Base-by-base conservation (phyloP, 2,797 vertebrate species). In the Leptoclinus maculatus region DNA sequence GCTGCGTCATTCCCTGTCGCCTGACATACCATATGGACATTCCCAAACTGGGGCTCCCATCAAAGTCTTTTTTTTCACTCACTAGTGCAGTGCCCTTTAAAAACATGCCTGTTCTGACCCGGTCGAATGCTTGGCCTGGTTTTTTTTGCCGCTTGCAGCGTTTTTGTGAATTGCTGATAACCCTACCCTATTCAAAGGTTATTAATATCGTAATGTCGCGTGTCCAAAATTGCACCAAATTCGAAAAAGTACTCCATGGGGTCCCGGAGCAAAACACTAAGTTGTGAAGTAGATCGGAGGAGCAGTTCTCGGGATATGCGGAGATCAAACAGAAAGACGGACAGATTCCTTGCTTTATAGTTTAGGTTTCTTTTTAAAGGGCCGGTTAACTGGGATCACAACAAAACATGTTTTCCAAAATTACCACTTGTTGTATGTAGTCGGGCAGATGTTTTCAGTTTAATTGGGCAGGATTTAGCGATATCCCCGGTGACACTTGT, bases 1-100 rank as follows among this genome's bases (percentile, higher is more conserved):
- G 25, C 64, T 38, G 36, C 6, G 4, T 72, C n/a, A 16, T 67
- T 68, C 51, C 66, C 58, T 34, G 43, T 25, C 60, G 29, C n/a
- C 47, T 76, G 43, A 57, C 21, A 25, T 3, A 71, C 60, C 74
- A 76, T 58, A 79, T 80, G 83, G 79, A 71, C 10, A 39, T 53
- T 74, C 72, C 63, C 63, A 49, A 13, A 66, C 17, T 34, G 27
- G 68, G 49, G 56, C 21, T 39, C 7, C 5, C 53, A 43, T 60
- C 68, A 71, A 81, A 66, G 62, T 67, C 36, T 34, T 17, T 51
- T 16, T 27, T 29, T 14, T 21, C 7, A 45, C 57, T 79, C 23
- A 11, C 43, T 19, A 19, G 43, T 19, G 43, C 23, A 54, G 49
- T 51, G n/a, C 3, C n/a, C n/a, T n/a, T 23, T 4, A 23, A 51